Evolutionary conservation across 2,113 vertebrate species (phyloP).

Genomic region (Athene cunicularia): DNA sequence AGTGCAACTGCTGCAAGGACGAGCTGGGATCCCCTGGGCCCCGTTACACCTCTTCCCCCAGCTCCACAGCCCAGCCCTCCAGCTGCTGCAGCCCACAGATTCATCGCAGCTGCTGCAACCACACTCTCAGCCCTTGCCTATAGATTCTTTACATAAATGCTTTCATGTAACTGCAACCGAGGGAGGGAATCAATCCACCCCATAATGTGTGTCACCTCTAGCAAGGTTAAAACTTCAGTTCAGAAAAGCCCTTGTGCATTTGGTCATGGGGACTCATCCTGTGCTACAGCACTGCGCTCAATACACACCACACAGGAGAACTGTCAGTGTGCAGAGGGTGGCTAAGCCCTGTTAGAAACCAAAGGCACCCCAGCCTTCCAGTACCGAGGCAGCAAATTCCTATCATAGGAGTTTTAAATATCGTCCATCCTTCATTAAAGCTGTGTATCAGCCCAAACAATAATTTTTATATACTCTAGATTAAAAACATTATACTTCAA

Average conservation of each 20-base stretch:
- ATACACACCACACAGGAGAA: rapidly evolving
- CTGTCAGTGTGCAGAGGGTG: background rate
- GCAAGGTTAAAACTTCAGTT: background rate
- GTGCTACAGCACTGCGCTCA: background rate
- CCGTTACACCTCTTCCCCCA: rapidly evolving
- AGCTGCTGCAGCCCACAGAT: background rate
- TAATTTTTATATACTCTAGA: background rate
- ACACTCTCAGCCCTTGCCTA: background rate
- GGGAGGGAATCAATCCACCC: background rate
- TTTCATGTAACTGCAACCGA: background rate
- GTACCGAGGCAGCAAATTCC: rapidly evolving
- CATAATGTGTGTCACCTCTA: background rate
- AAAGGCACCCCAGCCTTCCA: background rate
- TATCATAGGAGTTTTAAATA: background rate
- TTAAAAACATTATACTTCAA: background rate
- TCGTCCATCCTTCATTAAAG: background rate
- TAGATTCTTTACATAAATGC: background rate
- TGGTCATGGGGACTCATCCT: background rate
- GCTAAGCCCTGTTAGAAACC: background rate
- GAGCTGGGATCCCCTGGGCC: background rate
- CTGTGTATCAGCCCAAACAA: background rate
- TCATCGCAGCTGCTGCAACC: background rate
- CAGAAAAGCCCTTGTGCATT: background rate
- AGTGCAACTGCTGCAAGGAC: background rate
- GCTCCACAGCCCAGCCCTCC: background rate